A percentile compares a stretch with the other conserved stretches of the same genome.
Evolutionary conservation across 2,888 invertebrate genomes (phyloP).

Genomic region (Encarsia formosa): DNA sequence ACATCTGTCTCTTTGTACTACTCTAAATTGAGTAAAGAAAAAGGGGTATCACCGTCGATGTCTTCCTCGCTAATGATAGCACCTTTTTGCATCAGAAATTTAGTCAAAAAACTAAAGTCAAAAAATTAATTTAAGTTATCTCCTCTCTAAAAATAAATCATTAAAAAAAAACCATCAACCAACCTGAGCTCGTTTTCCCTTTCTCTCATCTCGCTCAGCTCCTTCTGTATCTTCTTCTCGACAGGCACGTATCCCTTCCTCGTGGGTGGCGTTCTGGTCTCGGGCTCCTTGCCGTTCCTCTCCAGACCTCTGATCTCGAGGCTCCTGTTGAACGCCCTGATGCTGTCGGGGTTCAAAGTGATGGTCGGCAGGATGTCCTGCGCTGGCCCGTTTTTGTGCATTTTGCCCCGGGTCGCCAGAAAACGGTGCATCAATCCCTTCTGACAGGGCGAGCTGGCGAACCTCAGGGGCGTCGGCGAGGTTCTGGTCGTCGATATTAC

Average conservation of each 20-base stretch:
- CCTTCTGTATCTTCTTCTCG: constrained; percentile 83
- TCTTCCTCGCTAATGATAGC: too few relatives aligned
- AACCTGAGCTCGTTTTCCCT: constrained; percentile 75
- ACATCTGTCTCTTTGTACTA: too few relatives aligned
- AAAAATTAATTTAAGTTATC: too few relatives aligned
- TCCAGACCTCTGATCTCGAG: constrained; percentile 35
- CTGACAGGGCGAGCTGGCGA: constrained; percentile 63
- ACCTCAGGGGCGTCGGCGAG: constrained; percentile 51
- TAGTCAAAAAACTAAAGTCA: too few relatives aligned
- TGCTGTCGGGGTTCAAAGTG: constrained; percentile 38
- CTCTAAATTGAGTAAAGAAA: too few relatives aligned
- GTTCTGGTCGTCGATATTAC: constrained; percentile 36
- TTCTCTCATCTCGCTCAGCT: constrained; percentile 78
- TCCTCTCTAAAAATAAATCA: too few relatives aligned
- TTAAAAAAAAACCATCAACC: constrained; percentile 11
- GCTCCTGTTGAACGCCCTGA: constrained; percentile 38
- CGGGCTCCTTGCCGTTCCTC: constrained; percentile 36
- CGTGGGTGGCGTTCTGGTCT: constrained; percentile 51
- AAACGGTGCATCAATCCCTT: constrained; percentile 79
- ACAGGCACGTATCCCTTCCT: constrained; percentile 79
- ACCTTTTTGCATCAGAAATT: too few relatives aligned
- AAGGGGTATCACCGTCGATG: too few relatives aligned
- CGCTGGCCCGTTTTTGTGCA: constrained; percentile 34
- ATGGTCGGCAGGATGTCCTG: constrained; percentile 31
- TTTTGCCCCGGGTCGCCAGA: constrained; percentile 73